phyloP scores from a whole-genome alignment of 2,888 invertebrate species.

The Strigamia maritima region DNA sequence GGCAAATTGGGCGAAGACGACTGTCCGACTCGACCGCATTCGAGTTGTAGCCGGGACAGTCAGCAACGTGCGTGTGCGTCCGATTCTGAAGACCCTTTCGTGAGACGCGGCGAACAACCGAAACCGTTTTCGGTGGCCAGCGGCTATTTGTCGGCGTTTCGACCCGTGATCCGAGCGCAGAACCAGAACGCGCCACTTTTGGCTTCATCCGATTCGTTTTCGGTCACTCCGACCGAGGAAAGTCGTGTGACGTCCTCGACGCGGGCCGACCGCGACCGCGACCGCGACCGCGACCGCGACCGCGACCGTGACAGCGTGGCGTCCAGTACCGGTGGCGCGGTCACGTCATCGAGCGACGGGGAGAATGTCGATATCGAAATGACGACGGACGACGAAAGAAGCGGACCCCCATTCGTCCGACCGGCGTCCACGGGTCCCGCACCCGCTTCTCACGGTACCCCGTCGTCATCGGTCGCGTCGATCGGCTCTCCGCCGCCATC shows the following conservation, averaged over 20 bases:
- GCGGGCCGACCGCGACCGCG: not conserved
- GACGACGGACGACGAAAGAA: slow-evolving; percentile 34
- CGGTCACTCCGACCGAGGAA: not conserved
- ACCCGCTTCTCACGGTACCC: not conserved
- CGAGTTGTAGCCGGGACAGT: not conserved
- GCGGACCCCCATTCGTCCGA: too few species aligned
- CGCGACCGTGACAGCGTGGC: slow-evolving; percentile 16
- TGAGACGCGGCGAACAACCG: slow-evolving; percentile 39
- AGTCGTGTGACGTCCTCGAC: not conserved
- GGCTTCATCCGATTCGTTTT: not conserved
- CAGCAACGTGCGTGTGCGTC: slow-evolving; percentile 41
- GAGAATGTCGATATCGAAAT: slow-evolving; percentile 39
- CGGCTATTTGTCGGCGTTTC: slow-evolving; percentile 42
- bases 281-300: not conserved
- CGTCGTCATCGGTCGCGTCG: not conserved
- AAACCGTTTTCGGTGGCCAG: slow-evolving; percentile 39
- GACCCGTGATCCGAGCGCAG: slow-evolving; percentile 43
- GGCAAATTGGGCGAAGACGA: slow-evolving; percentile 38
- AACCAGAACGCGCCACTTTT: not conserved
- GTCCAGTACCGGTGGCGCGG: not conserved
- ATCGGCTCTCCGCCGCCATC: not conserved
- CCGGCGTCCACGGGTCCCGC: not conserved
- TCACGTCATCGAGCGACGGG: slow-evolving; percentile 1
- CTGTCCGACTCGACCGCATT: not conserved
- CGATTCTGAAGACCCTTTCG: slow-evolving; percentile 42